Percentiles rank a stretch among this genome's conserved stretches.
These are phyloP conservation scores for Diachasmimorpha longicaudata DNA, from an alignment of 1,140 invertebrate genomes.

Conservation along the genomic window DNA sequence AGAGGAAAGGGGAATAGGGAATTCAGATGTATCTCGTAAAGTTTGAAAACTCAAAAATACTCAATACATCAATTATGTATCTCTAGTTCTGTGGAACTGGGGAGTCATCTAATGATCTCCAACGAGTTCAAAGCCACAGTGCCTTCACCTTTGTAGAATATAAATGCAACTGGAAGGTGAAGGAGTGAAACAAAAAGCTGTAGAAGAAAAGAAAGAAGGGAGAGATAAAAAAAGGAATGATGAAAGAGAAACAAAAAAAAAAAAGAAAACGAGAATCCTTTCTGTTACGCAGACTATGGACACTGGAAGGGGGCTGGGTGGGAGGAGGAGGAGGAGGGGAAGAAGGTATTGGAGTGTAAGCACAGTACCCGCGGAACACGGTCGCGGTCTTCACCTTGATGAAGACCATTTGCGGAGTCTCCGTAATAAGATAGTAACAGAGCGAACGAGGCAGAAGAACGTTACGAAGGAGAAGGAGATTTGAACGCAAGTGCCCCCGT, in stretches of 20 bases:
- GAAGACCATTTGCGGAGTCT: conserved; percentile 47
- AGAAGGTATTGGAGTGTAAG: not conserved
- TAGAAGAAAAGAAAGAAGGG: not conserved
- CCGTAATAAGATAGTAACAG: conserved; percentile 46
- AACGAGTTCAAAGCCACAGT: not conserved
- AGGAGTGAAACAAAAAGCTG: not conserved
- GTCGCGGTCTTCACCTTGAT: conserved; percentile 35
- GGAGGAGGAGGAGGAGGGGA: not conserved
- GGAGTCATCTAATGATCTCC: not conserved
- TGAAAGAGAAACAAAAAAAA: not conserved
- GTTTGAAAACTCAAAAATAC: not conserved
- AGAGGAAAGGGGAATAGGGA: not conserved
- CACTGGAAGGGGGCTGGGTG: no score
- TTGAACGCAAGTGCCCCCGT: not conserved
- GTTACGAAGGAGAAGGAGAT: not conserved
- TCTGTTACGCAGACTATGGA: not conserved
- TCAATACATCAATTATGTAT: not conserved
- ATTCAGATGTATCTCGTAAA: not conserved
- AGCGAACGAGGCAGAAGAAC: conserved; percentile 3
- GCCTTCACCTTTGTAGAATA: not conserved
- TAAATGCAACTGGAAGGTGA: conserved; percentile 5
- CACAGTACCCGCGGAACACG: conserved; percentile 28
- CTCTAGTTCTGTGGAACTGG: not conserved
- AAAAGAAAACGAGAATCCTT: not conserved
- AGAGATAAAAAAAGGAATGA: not conserved